Evolutionary conservation across 1,140 invertebrate species (phyloP), one percentile per base, ranked within the genome.

Genomic region (Octopus sinensis): DNA sequence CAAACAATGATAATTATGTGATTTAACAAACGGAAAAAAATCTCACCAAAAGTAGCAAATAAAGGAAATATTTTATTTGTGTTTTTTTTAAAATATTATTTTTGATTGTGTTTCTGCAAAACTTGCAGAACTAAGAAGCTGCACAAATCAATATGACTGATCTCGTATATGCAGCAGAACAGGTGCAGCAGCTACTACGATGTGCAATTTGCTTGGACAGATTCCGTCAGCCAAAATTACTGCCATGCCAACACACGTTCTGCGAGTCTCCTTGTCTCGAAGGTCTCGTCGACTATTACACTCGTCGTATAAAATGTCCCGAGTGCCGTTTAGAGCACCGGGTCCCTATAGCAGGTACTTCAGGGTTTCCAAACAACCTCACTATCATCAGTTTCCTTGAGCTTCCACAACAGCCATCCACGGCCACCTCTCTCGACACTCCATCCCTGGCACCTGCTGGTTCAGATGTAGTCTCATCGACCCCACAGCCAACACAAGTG

Each of bases 201-300:
- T 99, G 98, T 92, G 96, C 97, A 89, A 97, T 99, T 87, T 99
- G 98, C 90, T 92, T 99, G 89, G 98, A 99, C 92, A 93, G 97
- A 85, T 99, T 96, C 91, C 93, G 96, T 87, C 97, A 97, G 91
- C 98, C 98, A 54, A 99, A 99, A 92, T 92, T 99, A 86, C 92
- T 99, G 86, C 98, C 98, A 94, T 99, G 98, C 91, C 98, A 99
- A 92, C 98, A 99, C 93, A 99, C 97, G 84, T 99, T 98, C 92
- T 99, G 98, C 91, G 96, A 98, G 94, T 96, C 97, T 88, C 97
- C 88, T 62, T 89, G 89, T 84, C 83, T 91, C 9, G 86, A 88
- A 80, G 87, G 87, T 17, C 81, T 90, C 4, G 84, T 88, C 17
- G 84, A 87, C 76, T 73, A 77, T 12, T 79, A 83, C 13, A 86